Evolutionary conservation across 2,888 invertebrate species (phyloP).

Genomic region (Esperia sulphurella): DNA sequence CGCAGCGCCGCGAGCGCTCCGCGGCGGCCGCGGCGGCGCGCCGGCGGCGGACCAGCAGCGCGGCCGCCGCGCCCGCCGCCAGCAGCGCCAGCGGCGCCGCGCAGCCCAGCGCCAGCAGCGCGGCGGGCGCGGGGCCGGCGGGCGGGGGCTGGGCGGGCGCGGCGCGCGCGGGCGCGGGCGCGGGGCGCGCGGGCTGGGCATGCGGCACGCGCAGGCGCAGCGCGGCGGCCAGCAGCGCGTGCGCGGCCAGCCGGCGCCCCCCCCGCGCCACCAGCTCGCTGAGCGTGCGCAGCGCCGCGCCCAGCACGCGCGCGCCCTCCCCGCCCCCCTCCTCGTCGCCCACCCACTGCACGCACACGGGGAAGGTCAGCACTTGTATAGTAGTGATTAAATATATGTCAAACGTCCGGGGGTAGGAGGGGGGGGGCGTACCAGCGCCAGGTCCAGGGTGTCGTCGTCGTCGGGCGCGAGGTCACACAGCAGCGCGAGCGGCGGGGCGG

Average conservation of each 20-base stretch:
- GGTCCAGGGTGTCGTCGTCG: constrained; percentile 90
- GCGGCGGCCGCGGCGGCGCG: constrained; percentile 65
- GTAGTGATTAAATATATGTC: too few relatives aligned
- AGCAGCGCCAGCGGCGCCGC: constrained; percentile 38
- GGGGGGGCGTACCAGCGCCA: constrained; percentile 86
- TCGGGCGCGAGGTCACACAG: constrained; percentile 91
- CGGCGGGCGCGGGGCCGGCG: constrained; percentile 42
- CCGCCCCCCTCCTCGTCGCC: constrained; percentile 47
- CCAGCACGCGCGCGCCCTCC: constrained; percentile 37
- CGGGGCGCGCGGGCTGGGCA: constrained; percentile 34
- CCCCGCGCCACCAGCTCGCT: constrained; percentile 58
- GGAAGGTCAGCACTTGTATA: too few relatives aligned
- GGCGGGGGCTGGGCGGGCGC: constrained; percentile 55
- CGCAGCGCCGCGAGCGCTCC: constrained; percentile 82
- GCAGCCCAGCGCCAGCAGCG: constrained; percentile 84
- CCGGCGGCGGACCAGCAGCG: constrained; percentile 22
- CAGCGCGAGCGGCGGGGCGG: constrained; percentile 84
- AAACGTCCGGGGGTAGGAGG: background rate
- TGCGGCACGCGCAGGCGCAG: constrained; percentile 53
- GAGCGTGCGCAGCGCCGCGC: constrained; percentile 56
- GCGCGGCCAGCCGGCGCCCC: constrained; percentile 55
- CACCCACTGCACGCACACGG: constrained; percentile 51
- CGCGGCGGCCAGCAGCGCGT: constrained; percentile 61
- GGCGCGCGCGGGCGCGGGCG: constrained; percentile 59
- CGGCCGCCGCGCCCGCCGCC: constrained; percentile 26